Evolutionary conservation across 2,797 vertebrate genomes (phyloP).

Genomic region (Sebastes steindachneri): DNA sequence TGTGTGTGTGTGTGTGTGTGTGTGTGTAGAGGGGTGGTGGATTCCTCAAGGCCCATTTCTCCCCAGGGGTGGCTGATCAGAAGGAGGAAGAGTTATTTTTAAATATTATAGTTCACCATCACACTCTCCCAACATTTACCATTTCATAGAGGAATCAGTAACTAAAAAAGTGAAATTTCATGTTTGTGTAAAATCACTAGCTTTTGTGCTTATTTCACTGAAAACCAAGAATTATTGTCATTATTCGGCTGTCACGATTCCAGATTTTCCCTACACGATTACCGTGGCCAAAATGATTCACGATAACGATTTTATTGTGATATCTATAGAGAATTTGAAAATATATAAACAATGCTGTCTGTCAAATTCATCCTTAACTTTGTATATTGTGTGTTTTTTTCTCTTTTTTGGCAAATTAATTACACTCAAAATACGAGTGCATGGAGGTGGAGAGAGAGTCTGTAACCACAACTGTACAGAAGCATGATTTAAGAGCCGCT

Average conservation of each 20-base stretch:
- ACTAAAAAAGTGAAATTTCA: not conserved
- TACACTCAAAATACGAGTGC: not conserved
- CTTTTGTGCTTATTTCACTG: not conserved
- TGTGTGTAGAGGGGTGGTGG: not conserved
- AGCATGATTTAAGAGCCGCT: too few species aligned
- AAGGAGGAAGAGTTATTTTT: not conserved
- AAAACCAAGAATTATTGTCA: not conserved
- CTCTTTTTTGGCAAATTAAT: not conserved
- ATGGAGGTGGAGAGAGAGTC: too few species aligned
- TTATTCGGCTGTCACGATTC: not conserved
- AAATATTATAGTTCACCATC: not conserved
- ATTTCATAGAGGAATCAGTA: not conserved
- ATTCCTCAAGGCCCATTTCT: conserved; percentile 5
- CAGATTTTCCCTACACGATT: not conserved
- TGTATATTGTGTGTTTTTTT: not conserved
- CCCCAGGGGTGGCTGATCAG: not conserved
- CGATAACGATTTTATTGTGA: not conserved
- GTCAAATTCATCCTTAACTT: not conserved
- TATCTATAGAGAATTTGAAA: not conserved
- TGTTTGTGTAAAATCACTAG: not conserved
- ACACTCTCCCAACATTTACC: not conserved
- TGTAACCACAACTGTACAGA: too few species aligned
- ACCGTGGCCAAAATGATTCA: not conserved
- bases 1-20: not conserved
- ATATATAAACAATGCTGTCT: not conserved